phyloP scores from a whole-genome alignment of 2,113 vertebrate genomes.

The Bubalus kerabau region DNA sequence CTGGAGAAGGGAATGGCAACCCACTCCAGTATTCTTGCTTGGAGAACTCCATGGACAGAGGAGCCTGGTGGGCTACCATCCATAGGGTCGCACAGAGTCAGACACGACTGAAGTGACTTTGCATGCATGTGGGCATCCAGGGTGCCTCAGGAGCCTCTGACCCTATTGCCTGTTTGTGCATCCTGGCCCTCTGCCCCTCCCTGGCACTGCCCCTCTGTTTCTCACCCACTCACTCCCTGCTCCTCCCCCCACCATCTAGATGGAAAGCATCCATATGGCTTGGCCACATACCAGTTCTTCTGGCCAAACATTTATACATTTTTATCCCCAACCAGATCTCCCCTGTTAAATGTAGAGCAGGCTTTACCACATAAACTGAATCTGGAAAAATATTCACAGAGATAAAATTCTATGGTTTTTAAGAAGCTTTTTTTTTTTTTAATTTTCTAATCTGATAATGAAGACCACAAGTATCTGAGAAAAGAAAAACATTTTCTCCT shows the following conservation, averaged over 20 bases:
- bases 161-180: too few species aligned
- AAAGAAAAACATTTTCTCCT: background rate
- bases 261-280: background rate
- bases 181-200: background rate
- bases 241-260: background rate
- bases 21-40: background rate
- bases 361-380: background rate
- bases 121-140: fast-evolving
- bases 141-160: background rate
- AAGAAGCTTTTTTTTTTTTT: background rate
- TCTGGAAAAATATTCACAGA: background rate
- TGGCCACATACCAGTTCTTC: background rate
- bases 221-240: background rate
- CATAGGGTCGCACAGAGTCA: background rate
- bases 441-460: background rate
- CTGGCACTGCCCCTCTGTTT: background rate
- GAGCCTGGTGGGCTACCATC: background rate
- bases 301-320: background rate
- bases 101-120: background rate
- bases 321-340: background rate
- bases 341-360: background rate
- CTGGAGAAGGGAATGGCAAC: background rate
- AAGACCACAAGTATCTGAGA: background rate
- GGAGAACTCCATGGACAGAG: background rate
- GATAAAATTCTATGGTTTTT: background rate